Evolutionary conservation across 2,888 invertebrate species (phyloP).

Genomic region (Acanthosepion lycidas): DNA sequence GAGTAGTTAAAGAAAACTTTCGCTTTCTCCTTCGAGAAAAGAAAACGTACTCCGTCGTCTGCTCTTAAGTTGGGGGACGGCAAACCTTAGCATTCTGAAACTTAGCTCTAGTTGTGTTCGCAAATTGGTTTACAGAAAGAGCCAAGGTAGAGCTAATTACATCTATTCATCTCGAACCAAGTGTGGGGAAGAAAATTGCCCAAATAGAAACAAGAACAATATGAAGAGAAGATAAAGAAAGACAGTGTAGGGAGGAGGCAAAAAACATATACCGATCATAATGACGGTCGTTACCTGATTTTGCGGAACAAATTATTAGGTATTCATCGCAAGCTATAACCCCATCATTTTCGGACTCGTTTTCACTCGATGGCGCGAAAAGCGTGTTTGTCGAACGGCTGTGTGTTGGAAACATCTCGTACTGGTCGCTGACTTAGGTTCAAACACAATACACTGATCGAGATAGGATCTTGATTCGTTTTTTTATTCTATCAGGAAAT

Average conservation of each 20-base stretch:
- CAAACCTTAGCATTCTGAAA: background rate
- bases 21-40: background rate
- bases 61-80: background rate
- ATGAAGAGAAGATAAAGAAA: background rate
- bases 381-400: background rate
- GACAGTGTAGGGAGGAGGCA: background rate
- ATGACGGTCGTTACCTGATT: background rate
- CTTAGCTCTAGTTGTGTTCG: background rate
- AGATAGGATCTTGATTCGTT: background rate
- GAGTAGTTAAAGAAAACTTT: background rate
- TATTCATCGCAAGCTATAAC: background rate
- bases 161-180: background rate
- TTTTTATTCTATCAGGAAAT: background rate
- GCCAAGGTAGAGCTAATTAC: background rate
- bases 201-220: background rate
- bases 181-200: background rate
- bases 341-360: background rate
- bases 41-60: background rate
- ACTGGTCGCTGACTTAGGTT: background rate
- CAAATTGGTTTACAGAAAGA: constrained; percentile 6
- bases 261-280: background rate
- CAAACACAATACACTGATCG: background rate
- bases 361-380: background rate
- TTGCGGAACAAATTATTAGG: background rate
- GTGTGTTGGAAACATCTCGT: background rate